Percentiles rank a stretch among this genome's conserved stretches.
These are phyloP conservation scores for Bellardia pandia DNA, from an alignment of 2,888 invertebrate genomes.

Conservation along the genomic window DNA sequence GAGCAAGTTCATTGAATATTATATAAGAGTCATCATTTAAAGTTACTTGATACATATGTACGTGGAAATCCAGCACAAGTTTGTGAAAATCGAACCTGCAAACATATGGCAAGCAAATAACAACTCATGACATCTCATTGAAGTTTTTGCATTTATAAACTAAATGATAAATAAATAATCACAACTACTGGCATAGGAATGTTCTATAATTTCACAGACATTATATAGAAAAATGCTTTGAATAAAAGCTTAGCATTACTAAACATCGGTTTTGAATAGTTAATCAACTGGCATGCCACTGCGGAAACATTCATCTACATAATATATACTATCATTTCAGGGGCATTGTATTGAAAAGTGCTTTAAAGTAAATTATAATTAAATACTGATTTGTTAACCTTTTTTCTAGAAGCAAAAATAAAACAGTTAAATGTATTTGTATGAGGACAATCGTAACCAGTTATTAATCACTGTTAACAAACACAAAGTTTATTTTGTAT, in stretches of 20 bases:
- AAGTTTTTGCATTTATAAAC: not conserved
- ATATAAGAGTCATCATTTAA: no score
- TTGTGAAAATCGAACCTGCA: not conserved
- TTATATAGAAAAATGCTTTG: not conserved
- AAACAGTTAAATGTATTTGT: not conserved
- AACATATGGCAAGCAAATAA: not conserved
- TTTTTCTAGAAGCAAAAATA: not conserved
- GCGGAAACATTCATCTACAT: not conserved
- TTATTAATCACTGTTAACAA: not conserved
- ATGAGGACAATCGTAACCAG: not conserved
- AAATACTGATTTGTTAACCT: not conserved
- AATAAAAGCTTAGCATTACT: conserved; percentile 17
- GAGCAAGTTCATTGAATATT: no score
- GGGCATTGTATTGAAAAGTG: not conserved
- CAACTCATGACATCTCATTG: not conserved
- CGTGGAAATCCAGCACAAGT: not conserved
- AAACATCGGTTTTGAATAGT: conserved; percentile 18
- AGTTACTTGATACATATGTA: no score
- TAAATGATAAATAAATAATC: conserved; percentile 4
- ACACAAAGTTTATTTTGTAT: not conserved
- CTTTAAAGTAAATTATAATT: conserved; percentile 17
- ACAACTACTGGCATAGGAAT: not conserved
- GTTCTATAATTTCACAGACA: not conserved
- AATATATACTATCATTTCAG: not conserved
- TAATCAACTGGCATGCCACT: not conserved